A percentile compares a stretch with the other conserved stretches of the same genome.
Evolutionary conservation across 1,140 invertebrate species (phyloP).

Genomic region (Caenorhabditis briggsae): DNA sequence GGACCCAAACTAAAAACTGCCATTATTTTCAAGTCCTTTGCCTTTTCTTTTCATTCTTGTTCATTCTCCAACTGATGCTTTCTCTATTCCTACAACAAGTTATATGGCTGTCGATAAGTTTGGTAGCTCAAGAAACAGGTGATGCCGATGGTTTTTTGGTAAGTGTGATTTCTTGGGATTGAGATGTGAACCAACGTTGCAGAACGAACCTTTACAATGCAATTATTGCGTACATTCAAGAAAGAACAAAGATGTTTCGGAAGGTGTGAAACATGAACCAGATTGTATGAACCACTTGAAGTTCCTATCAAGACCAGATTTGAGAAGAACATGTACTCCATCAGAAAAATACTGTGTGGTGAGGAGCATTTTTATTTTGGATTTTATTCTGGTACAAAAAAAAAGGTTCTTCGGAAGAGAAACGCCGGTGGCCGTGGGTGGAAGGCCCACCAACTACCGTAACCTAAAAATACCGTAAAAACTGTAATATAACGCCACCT

Average conservation of each 20-base stretch:
- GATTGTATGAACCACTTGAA: constrained; percentile 65
- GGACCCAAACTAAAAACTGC: constrained; percentile 25
- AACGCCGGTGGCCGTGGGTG: too few species aligned
- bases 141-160: constrained; percentile 14
- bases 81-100: neutral
- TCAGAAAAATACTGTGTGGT: constrained; percentile 62
- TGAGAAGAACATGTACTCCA: constrained; percentile 61
- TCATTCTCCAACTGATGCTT: neutral
- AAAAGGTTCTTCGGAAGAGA: too few species aligned
- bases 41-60: neutral
- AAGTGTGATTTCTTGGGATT: neutral
- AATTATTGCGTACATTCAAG: constrained; percentile 62
- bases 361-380: constrained; percentile 6
- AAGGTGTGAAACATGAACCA: constrained; percentile 64
- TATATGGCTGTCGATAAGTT: neutral
- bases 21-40: constrained; percentile 23
- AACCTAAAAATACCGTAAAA: too few species aligned
- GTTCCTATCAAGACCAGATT: constrained; percentile 59
- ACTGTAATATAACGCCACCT: too few species aligned
- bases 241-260: constrained; percentile 60
- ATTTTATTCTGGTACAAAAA: neutral
- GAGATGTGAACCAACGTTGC: neutral
- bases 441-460: too few species aligned
- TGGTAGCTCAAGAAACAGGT: constrained; percentile 12
- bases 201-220: constrained; percentile 60